Evolutionary conservation across 2,797 vertebrate species (phyloP), one percentile per base, ranked within the genome.

Genomic region (Micrastur ruficollis): DNA sequence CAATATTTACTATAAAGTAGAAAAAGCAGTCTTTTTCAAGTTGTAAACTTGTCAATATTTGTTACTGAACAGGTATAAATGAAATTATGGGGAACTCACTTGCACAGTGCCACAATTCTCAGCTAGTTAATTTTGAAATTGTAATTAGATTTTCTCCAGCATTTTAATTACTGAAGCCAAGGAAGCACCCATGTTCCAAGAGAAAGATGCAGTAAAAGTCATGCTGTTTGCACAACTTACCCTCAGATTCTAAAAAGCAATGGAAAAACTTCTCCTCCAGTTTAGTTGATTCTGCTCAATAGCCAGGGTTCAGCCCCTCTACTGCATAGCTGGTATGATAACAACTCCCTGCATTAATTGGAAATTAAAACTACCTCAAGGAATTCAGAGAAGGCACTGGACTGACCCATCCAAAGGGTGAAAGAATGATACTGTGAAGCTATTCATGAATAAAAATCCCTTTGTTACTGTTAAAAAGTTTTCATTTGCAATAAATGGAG

Each of bases 101-200:
- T 79, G 25, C n/a, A 61, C 8, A 9, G 21, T 82, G 59, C 20
- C 27, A 36, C 67, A 85, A 46, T 62, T 67, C 27, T 80, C n/a
- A 63, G 29, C 20, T 82, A 66, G 31, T 70, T 89, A 68, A 34
- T 82, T 89, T 79, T 29, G 73, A 93, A 92, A 50, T 75, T 58
- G 12, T 23, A 61, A 70, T 93, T 87, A 87, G 27, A 73, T 93
- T 92, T 84, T 89, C 53, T 66, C 26, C 34, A 61, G 17, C 12
- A 75, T 87, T 70, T 88, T 85, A 59, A 74, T 90, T 94, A 63
- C 73, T 81, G 58, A 83, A 81, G 36, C 49, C 21, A 68, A 63
- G 38, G 38, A 52, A 81, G 9, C 0, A 0, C 16, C 31, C 4
- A 14, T 47, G 16, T 42, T 73, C 42, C 47, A 86, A 63, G 11